A percentile compares a stretch with the other conserved stretches of the same genome.
Conservation (phyloP, 2,113 vertebrate species). For the Saguinus imperator region DNA sequence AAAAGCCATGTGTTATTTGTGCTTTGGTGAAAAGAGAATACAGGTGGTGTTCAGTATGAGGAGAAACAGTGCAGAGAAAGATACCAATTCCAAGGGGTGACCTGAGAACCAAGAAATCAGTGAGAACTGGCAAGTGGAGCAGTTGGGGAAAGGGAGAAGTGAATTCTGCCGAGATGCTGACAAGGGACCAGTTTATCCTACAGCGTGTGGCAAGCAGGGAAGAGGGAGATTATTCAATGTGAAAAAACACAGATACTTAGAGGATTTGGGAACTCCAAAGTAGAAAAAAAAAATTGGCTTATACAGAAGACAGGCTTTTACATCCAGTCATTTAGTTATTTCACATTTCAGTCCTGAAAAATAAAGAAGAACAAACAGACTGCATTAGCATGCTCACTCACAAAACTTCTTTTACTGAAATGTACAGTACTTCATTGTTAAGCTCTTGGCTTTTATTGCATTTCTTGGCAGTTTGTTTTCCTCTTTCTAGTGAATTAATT, state of each 20-base stretch:
- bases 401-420: neutral
- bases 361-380: neutral
- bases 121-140: neutral
- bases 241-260: neutral
- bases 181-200: neutral
- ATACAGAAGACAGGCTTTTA: neutral
- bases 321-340: neutral
- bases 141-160: neutral
- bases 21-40: neutral
- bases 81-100: neutral
- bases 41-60: neutral
- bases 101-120: neutral
- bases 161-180: neutral
- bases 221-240: neutral
- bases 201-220: rapidly evolving
- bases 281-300: neutral
- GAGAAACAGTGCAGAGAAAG: neutral
- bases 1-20: neutral
- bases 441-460: neutral
- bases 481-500: neutral
- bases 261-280: neutral
- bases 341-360: conserved; percentile 4
- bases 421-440: neutral
- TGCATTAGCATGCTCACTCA: neutral
- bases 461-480: neutral